These are phyloP conservation scores for Drosophila prostipennis DNA, from an alignment of 2,888 invertebrate genomes.

Conservation along the genomic window DNA sequence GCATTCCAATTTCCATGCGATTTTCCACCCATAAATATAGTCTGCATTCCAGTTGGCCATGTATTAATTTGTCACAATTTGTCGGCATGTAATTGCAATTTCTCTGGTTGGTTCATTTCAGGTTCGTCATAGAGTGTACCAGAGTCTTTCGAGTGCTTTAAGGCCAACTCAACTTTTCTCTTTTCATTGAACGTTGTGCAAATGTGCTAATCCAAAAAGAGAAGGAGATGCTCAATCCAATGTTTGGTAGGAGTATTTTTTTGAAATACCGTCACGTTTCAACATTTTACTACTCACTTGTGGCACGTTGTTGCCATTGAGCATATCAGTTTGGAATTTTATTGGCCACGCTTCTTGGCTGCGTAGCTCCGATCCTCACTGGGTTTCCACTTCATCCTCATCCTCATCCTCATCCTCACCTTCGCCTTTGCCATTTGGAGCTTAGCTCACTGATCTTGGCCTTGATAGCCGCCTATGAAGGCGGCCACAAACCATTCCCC, in stretches of 20 bases:
- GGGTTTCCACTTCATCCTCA: background rate
- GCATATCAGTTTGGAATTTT: conserved; percentile 77
- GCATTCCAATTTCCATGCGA: background rate
- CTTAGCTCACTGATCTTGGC: conserved; percentile 74
- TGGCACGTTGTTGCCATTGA: conserved; percentile 79
- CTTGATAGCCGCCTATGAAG: conserved; percentile 77
- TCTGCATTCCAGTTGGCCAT: conserved; percentile 21
- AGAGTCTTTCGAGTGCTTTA: conserved; percentile 1
- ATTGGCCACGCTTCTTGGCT: conserved; percentile 77
- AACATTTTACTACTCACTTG: conserved; percentile 78
- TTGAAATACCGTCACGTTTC: conserved; percentile 79
- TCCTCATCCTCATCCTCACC: conserved; percentile 5
- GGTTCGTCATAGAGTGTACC: conserved; percentile 20
- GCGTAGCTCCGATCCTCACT: conserved; percentile 34
- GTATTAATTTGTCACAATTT: conserved; percentile 42
- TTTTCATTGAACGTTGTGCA: conserved; percentile 58
- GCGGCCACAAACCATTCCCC: conserved; percentile 46
- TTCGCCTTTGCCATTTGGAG: conserved; percentile 51
- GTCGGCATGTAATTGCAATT: conserved; percentile 23
- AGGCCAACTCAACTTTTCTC: conserved; percentile 5
- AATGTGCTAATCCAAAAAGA: conserved; percentile 49
- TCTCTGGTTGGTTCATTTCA: conserved; percentile 20
- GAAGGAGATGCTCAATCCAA: conserved; percentile 32
- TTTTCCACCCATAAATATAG: conserved; percentile 18
- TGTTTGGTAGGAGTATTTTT: conserved; percentile 52